Evolutionary conservation across 2,113 vertebrate species (phyloP).

Genomic region (Neopipo cinnamomea): DNA sequence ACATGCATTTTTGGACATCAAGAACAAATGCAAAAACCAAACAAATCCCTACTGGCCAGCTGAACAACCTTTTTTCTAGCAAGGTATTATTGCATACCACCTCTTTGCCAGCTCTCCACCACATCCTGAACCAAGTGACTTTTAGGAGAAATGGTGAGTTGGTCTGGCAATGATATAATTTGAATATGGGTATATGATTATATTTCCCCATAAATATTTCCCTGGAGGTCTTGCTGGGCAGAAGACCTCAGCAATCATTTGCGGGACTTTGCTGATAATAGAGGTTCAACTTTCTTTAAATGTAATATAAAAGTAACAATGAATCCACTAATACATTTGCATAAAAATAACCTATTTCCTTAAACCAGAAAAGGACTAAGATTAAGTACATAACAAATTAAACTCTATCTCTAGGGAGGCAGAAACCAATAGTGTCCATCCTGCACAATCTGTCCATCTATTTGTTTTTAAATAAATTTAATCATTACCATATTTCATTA

Average conservation of each 20-base stretch:
- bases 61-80: neutral
- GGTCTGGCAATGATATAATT: neutral
- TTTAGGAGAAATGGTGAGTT: neutral
- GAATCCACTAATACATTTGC: neutral
- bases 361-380: neutral
- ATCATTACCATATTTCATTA: conserved; percentile 2
- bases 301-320: neutral
- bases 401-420: neutral
- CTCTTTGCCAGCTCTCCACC: neutral
- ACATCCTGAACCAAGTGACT: neutral
- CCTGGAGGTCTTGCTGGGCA: neutral
- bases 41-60: neutral
- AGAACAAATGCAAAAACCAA: neutral
- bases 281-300: neutral
- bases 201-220: neutral
- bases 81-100: neutral
- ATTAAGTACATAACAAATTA: neutral
- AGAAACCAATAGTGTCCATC: neutral
- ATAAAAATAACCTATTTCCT: neutral
- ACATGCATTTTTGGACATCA: neutral
- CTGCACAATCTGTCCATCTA: neutral
- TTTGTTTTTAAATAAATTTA: neutral
- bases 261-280: neutral
- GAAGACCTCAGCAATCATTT: neutral
- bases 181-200: neutral